Evolutionary conservation across 2,113 vertebrate genomes (phyloP), one percentile per base, ranked within the genome.

Genomic region (Condylura cristata): DNA sequence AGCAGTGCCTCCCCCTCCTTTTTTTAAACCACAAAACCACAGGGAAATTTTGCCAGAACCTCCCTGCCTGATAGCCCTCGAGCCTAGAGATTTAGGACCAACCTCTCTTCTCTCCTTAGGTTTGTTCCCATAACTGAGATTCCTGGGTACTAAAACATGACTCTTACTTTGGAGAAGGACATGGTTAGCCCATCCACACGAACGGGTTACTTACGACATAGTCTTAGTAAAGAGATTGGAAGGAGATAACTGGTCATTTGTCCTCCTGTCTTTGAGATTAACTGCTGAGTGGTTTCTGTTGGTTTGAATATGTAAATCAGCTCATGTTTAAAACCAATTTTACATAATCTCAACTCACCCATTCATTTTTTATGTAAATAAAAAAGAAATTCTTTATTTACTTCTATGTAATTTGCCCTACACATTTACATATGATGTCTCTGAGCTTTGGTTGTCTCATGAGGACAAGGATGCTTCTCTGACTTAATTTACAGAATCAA

Each of bases 51-150:
- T 1, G n/a, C 17, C 16, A 81, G 34, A 53, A 28, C 4, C 22
- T 20, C 7, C 20, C 37, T 3, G 10, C n/a, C 26, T 22, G 3
- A 2, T 4, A 20, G 2, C 14, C 3, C 26, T 46, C 0, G 5
- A 2, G 37, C 30, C 3, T 2, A 34, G 32, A 37, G 41, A 6
- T 3, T 46, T 3, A 32, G 22, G 8, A 13, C 28, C 14, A 20
- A 5, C 7, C 51, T 41, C 1, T 72, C 18, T 48, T 30, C 53
- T 60, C 2, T n/a, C 26, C 18, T 44, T 8, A 9, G 14, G 8
- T 3, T 75, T 60, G 37, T 28, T 30, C 39, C 66, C 79, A 8
- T n/a, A 34, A 11, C 17, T 26, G 82, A 26, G 11, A 48, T 34
- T 37, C 34, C 53, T 58, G 65, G 3, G 2, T 68, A 63, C 39